Conservation (phyloP, 1,140 invertebrate genomes). For the Laupala kohalensis region DNA sequence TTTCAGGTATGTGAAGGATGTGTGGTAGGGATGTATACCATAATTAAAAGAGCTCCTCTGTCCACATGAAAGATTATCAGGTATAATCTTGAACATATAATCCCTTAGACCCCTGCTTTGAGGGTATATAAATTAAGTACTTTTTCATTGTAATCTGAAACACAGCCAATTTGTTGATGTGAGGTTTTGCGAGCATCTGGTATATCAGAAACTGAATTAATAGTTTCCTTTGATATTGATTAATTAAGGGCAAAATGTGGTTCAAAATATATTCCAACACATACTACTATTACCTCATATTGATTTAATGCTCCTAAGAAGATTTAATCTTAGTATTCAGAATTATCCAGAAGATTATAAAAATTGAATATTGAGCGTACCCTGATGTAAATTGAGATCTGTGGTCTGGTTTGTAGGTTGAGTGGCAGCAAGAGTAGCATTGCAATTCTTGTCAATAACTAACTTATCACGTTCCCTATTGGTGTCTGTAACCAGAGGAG, state of each 20-base stretch:
- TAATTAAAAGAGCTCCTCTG: not conserved
- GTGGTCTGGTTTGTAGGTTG: constrained; percentile 14
- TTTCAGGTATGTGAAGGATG: not conserved
- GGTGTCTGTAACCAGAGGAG: constrained; percentile 21
- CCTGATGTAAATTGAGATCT: constrained; percentile 10
- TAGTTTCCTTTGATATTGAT: too few species aligned
- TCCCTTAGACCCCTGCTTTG: not conserved
- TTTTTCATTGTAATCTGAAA: not conserved
- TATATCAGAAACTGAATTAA: too few species aligned
- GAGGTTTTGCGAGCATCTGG: too few species aligned
- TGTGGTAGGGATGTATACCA: not conserved
- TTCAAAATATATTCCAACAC: too few species aligned
- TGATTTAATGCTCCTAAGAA: too few species aligned
- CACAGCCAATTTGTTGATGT: not conserved
- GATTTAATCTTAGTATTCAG: too few species aligned
- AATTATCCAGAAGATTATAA: too few species aligned
- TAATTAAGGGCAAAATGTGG: too few species aligned
- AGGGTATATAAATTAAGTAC: not conserved
- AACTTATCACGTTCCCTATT: constrained; percentile 21
- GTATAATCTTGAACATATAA: not conserved
- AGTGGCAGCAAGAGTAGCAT: constrained; percentile 38
- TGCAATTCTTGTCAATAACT: constrained; percentile 56
- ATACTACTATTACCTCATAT: too few species aligned
- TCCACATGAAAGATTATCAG: not conserved
- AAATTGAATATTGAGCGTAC: too few species aligned